These are phyloP conservation scores for Pygmarrhopalites habei DNA, from an alignment of 1,140 invertebrate genomes.

Conservation along the genomic window DNA sequence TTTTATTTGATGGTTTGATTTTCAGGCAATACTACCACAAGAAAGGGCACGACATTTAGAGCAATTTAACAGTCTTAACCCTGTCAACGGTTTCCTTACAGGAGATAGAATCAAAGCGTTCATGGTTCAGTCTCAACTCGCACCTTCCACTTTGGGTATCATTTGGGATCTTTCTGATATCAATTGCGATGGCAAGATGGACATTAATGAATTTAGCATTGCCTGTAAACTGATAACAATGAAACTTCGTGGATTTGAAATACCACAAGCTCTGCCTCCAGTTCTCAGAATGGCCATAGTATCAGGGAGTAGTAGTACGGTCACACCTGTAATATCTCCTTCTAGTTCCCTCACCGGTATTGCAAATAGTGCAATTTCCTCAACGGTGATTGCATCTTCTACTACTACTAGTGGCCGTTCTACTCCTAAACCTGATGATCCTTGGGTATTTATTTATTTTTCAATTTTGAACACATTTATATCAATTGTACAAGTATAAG, in stretches of 20 bases:
- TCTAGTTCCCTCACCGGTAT: constrained; percentile 34
- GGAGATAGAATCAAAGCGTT: constrained; percentile 92
- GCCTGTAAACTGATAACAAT: constrained; percentile 95
- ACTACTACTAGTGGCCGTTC: background rate
- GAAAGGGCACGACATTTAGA: constrained; percentile 82
- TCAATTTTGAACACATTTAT: too few relatives aligned
- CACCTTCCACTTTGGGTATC: constrained; percentile 76
- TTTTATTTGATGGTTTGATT: too few relatives aligned
- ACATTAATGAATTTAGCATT: constrained; percentile 93
- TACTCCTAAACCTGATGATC: too few relatives aligned
- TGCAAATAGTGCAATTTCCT: background rate
- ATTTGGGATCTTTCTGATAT: constrained; percentile 94
- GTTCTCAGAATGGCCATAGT: constrained; percentile 48
- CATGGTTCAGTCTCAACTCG: constrained; percentile 85
- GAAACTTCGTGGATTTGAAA: constrained; percentile 81
- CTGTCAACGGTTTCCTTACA: constrained; percentile 77
- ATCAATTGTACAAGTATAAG: too few relatives aligned
- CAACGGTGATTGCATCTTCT: background rate
- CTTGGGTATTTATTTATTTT: too few relatives aligned
- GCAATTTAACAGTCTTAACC: constrained; percentile 82
- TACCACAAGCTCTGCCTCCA: constrained; percentile 76
- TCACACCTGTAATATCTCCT: constrained; percentile 23
- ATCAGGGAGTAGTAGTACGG: constrained; percentile 25
- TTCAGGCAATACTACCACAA: constrained; percentile 77
- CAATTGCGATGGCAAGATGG: constrained; percentile 93